Conservation (phyloP, 2,797 vertebrate genomes). For the Sebastes elongatus region DNA sequence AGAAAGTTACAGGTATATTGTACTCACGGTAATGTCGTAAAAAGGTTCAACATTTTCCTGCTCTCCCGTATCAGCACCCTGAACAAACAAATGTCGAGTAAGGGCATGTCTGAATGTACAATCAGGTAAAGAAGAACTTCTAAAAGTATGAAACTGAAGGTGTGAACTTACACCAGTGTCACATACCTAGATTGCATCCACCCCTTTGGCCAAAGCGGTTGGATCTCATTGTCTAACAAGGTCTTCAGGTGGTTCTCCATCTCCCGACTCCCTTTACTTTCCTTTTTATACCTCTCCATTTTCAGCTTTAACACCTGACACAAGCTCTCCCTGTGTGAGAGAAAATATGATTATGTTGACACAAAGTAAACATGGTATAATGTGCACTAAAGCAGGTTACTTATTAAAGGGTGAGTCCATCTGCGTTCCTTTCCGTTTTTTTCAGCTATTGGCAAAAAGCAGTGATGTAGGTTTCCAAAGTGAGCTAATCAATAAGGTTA, state of each 20-base stretch:
- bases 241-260: conserved; percentile 89
- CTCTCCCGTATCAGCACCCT: conserved; percentile 91
- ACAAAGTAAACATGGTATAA: background rate
- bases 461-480: too few species aligned
- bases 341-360: background rate
- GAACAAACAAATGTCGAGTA: conserved; percentile 1
- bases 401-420: background rate
- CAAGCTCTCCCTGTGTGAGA: conserved; percentile 84
- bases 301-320: conserved; percentile 86
- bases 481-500: too few species aligned
- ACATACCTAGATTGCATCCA: conserved; percentile 93
- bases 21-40: conserved; percentile 87
- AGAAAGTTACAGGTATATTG: background rate
- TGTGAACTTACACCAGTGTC: background rate
- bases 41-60: conserved; percentile 84
- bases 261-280: conserved; percentile 80
- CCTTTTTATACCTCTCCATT: conserved; percentile 83
- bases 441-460: too few species aligned
- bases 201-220: conserved; percentile 92
- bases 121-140: background rate
- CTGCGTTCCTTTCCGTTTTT: background rate
- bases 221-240: conserved; percentile 85
- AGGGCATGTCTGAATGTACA: background rate
- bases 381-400: background rate
- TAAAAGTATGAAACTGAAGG: background rate